These are phyloP conservation scores for Lathamus discolor DNA, from an alignment of 2,113 vertebrate genomes.

Conservation along the genomic window DNA sequence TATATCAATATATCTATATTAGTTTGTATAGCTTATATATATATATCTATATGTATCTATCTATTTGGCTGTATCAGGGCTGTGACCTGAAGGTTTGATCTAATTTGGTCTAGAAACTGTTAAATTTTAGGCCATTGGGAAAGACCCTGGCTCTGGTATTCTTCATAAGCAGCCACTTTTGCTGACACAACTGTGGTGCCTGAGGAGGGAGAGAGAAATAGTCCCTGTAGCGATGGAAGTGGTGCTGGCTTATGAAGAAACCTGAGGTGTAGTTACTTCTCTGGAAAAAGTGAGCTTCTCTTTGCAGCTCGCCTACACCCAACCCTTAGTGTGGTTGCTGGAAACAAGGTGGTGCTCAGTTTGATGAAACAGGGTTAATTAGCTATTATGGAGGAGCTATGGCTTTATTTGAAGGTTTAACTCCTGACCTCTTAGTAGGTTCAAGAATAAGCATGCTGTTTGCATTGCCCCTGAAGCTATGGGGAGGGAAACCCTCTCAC, in stretches of 20 bases:
- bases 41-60: accelerated
- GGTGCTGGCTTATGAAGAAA: accelerated
- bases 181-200: not conserved
- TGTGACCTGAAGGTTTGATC: not conserved
- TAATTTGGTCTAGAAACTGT: not conserved
- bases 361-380: not conserved
- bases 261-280: accelerated
- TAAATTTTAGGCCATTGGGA: not conserved
- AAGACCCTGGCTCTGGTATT: not conserved
- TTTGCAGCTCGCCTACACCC: not conserved
- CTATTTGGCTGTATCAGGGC: not conserved
- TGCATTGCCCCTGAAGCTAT: not conserved
- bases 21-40: not conserved
- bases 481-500: not conserved
- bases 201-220: not conserved
- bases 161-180: not conserved
- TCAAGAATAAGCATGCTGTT: not conserved
- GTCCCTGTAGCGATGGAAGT: not conserved
- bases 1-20: not conserved
- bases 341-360: not conserved
- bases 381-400: not conserved
- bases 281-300: not conserved
- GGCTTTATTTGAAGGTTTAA: not conserved
- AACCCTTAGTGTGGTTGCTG: not conserved
- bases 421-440: not conserved